Base-by-base conservation (phyloP, 2,797 vertebrate genomes). In the Lateolabrax maculatus region DNA sequence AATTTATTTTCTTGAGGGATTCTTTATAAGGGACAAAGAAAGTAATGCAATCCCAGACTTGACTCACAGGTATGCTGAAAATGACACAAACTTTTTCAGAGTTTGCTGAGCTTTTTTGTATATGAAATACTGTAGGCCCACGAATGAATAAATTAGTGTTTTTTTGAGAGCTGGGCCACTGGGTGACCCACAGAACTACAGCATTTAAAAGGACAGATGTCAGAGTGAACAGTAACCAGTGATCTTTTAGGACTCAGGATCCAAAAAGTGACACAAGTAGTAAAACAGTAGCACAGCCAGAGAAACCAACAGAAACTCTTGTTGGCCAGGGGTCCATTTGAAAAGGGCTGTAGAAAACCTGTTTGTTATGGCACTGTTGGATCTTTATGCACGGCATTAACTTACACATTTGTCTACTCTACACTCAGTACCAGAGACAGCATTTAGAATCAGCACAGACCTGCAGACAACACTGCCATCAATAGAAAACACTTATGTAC, bases 401-500 rank as follows among this genome's bases (percentile, higher is more conserved):
- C 27, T 48, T 51, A 82, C 27, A 64, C 75, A 80, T 62, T 18
- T 4, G 27, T 81, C 71, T 79, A 39, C 39, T 65, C 56, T 71
- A 55, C 52, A 53, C 16, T 72, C 49, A 65, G 73, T 23, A 82
- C 73, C 6, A n/a, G 41, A 83, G 70, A 80, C 53, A 46, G 69
- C 60, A 58, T 46, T 48, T 43, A 60, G 55, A 85, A 87, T 43
- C 57, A 74, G 53, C 67, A 84, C 58, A 69, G 62, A 80, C 29
- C 84, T 15, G 49, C 44, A 78, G 66, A 87, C 69, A 27, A 76
- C 69, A 81, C 61, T 10, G 23, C 49, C 48, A 76, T 78, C 61
- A 19, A 83, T 62, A 78, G 43, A 79, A 87, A 84, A 89, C 75
- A 84, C 72, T 16, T 61, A 64, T 78, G 84, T 69, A 81, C 82